Conservation (phyloP, 2,113 vertebrate genomes). For the Romanogobio albipinnatus region DNA sequence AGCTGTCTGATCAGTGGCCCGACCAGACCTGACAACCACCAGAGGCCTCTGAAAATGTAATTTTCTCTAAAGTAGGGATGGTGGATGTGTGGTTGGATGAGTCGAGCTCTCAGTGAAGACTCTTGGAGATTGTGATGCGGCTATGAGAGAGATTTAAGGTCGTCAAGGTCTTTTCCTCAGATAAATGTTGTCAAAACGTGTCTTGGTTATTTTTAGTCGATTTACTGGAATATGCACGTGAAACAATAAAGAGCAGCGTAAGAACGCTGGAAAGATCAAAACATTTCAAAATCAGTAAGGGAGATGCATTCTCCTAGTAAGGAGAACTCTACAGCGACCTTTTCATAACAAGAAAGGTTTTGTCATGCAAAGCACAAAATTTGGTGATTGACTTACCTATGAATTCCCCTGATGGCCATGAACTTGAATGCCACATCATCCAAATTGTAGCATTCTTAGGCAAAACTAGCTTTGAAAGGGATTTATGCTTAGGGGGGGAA, state of each 20-base stretch:
- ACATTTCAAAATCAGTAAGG: slow-evolving; percentile 36
- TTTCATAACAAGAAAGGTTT: slow-evolving; percentile 20
- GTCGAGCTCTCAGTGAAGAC: background rate
- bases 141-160: slow-evolving; percentile 16
- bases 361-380: slow-evolving; percentile 36
- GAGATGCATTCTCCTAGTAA: background rate
- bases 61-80: slow-evolving; percentile 28
- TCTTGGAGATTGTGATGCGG: slow-evolving; percentile 14
- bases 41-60: slow-evolving; percentile 42
- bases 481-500: slow-evolving; percentile 27
- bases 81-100: slow-evolving; percentile 5
- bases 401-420: slow-evolving; percentile 32
- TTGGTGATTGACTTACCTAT: slow-evolving; percentile 17
- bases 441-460: slow-evolving; percentile 10
- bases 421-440: slow-evolving; percentile 10
- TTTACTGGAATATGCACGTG: background rate
- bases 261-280: slow-evolving; percentile 1
- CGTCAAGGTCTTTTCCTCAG: slow-evolving; percentile 20
- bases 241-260: slow-evolving; percentile 12
- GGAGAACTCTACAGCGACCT: background rate
- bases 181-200: slow-evolving; percentile 37
- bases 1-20: slow-evolving; percentile 50
- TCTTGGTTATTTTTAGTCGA: slow-evolving; percentile 18
- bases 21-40: slow-evolving; percentile 42
- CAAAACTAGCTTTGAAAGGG: slow-evolving; percentile 32